Conservation (phyloP, 2,113 vertebrate genomes). For the Dasyprocta punctata region DNA sequence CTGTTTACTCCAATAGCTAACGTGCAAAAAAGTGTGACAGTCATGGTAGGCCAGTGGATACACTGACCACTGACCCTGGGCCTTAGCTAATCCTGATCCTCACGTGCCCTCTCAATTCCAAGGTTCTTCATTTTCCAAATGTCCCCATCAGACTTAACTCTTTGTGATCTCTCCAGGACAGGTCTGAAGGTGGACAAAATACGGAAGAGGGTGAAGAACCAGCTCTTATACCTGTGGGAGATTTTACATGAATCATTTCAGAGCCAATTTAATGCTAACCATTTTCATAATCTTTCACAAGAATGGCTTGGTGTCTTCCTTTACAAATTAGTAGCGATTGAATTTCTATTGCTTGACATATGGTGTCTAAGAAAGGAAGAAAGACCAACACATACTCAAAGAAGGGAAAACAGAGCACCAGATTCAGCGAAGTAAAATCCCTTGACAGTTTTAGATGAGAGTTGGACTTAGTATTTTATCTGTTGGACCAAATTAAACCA, state of each 20-base stretch:
- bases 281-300: slow-evolving; percentile 42
- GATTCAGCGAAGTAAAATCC: slow-evolving; percentile 40
- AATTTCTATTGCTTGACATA: background rate
- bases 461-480: slow-evolving; percentile 50
- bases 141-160: slow-evolving; percentile 38
- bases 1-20: background rate
- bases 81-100: background rate
- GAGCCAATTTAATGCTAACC: background rate
- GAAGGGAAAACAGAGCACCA: background rate
- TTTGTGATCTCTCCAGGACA: background rate
- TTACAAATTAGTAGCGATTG: slow-evolving; percentile 23
- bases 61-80: background rate
- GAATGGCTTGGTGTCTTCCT: slow-evolving; percentile 36
- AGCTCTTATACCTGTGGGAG: background rate
- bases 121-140: slow-evolving; percentile 44
- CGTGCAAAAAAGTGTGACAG: background rate
- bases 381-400: background rate
- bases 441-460: slow-evolving; percentile 69
- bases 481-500: slow-evolving; percentile 69
- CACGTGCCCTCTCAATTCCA: background rate
- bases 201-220: background rate
- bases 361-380: background rate
- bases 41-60: background rate
- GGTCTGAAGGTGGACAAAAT: background rate
- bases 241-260: background rate